These are phyloP conservation scores for Drosophila auraria DNA, from an alignment of 1,140 invertebrate species.

Conservation along the genomic window DNA sequence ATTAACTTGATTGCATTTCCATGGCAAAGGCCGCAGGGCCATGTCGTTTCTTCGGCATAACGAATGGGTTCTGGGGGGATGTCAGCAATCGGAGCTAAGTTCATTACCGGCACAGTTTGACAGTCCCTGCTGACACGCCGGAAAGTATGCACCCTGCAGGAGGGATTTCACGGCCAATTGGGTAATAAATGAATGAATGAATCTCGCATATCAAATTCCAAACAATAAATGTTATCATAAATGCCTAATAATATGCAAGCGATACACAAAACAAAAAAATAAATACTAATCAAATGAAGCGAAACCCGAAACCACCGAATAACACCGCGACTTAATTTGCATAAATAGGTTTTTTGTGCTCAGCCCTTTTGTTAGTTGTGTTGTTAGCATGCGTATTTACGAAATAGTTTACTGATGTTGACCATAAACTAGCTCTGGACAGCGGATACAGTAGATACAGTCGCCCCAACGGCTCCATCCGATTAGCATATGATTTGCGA, in stretches of 20 bases:
- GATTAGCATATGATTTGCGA: constrained; percentile 47
- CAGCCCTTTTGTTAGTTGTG: constrained; percentile 16
- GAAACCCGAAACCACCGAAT: constrained; percentile 38
- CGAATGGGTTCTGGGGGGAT: neutral
- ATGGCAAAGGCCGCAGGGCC: constrained; percentile 34
- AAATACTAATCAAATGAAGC: constrained; percentile 29
- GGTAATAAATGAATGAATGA: constrained; percentile 41
- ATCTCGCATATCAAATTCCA: constrained; percentile 23
- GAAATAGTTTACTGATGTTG: constrained; percentile 39
- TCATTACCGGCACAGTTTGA: constrained; percentile 35
- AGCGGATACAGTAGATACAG: constrained; percentile 24
- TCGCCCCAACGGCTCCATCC: neutral
- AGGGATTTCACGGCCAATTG: constrained; percentile 8
- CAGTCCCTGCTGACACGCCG: constrained; percentile 4
- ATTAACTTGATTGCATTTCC: constrained; percentile 76
- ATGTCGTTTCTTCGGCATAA: constrained; percentile 5
- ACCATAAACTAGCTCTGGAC: constrained; percentile 31
- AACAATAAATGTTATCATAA: constrained; percentile 58
- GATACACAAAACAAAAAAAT: constrained; percentile 31
- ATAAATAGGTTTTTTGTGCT: constrained; percentile 66
- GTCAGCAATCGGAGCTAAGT: constrained; percentile 21
- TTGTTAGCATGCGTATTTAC: constrained; percentile 39
- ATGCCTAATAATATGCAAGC: constrained; percentile 53
- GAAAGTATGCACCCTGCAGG: constrained; percentile 18
- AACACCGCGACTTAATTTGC: constrained; percentile 68